Base-by-base conservation (phyloP, 2,888 invertebrate genomes). In the Drosophila pullipes region DNA sequence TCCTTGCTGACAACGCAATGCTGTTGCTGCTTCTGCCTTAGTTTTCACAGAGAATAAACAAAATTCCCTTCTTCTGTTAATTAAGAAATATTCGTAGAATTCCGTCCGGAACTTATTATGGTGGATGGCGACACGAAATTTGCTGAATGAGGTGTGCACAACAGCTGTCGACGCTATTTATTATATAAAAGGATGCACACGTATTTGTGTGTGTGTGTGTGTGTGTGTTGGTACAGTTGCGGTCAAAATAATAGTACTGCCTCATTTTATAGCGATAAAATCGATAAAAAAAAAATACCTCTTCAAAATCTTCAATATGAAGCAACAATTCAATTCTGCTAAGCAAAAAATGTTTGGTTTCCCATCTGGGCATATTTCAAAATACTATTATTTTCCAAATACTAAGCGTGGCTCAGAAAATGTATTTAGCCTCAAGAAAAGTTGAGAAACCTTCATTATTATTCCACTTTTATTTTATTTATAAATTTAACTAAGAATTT, bases 81-180 rank as follows among this genome's bases (percentile, higher is more conserved):
- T 41, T 41, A 41, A 10, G n/a, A 22, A 13, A 2, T 22, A 22
- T 47, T 47, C 22, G 47, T 25, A 7, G 47, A 47, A 1, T 16
- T 25, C 13, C 47, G 22, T 47, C 47, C 22, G 22, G 13, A 47
- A 47, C 4, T 47, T 47, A 22, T 22, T 22, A 16, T 22, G 22
- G 22, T 47, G 22, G 7, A 47, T 25, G 16, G 47, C 47, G 47
- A 47, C 13, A 47, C 13, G 22, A 25, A 22, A 47, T 28, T 28
- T 25, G 28, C 35, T 5, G 31, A 22, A n/a, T 41, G 16, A 49
- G 50, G 50, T 50, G 35, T 35, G 49, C 28, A 39, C 41, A 62
- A 53, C 66, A 68, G 65, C 54, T 68, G 68, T 28, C 25, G 31
- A 7, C 28, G 54, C 44, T 50, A 53, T 67, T 63, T 60, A 71